Evolutionary conservation across 2,888 invertebrate genomes (phyloP).

Genomic region (Nipponacmea schrenckii): DNA sequence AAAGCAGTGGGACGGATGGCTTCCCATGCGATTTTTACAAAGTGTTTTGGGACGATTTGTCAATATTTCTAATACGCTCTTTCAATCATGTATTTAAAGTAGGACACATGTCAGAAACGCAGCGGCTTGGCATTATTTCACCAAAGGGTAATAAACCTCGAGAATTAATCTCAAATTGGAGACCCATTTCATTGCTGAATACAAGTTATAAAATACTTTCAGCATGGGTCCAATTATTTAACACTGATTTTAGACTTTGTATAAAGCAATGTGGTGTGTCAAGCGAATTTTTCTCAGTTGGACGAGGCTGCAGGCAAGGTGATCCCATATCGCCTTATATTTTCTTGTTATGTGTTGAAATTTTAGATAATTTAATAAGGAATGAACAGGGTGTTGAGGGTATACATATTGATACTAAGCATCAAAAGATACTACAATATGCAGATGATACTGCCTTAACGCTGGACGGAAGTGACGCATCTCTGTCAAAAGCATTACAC

Average conservation of each 20-base stretch:
- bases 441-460: neutral
- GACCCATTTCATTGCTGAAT: neutral
- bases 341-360: neutral
- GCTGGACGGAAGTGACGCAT: neutral
- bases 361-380: neutral
- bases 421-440: neutral
- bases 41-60: too few species aligned
- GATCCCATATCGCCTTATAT: neutral
- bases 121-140: neutral
- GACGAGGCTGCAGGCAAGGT: conserved; percentile 6
- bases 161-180: neutral
- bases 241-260: neutral
- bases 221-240: neutral
- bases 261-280: neutral
- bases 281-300: neutral
- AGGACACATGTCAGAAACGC: too few species aligned
- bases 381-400: neutral
- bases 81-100: too few species aligned
- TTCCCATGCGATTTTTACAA: too few species aligned
- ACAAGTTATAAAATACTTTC: neutral
- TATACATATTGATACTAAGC: neutral
- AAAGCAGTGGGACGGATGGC: neutral
- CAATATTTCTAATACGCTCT: too few species aligned
- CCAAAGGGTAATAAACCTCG: neutral
- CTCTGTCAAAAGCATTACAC: too few species aligned